Percentiles rank a stretch among this genome's conserved stretches.
phyloP scores from a whole-genome alignment of 2,888 invertebrate species.

The Itoplectis maculator region DNA sequence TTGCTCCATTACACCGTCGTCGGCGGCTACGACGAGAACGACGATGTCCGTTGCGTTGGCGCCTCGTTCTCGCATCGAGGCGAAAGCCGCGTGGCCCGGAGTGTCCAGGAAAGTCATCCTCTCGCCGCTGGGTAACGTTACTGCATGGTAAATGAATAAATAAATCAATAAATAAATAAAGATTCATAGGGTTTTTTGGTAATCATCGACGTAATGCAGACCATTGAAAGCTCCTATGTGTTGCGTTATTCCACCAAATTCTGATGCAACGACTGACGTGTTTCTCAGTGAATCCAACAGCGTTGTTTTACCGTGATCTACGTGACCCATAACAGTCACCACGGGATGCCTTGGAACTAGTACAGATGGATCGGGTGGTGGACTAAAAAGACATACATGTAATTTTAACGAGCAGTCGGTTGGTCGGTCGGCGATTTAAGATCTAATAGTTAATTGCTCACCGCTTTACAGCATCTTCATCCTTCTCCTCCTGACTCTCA shows the following conservation, averaged over 20 bases:
- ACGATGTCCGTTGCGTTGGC: slow-evolving; percentile 97
- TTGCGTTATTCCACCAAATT: slow-evolving; percentile 99
- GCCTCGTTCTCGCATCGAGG: slow-evolving; percentile 97
- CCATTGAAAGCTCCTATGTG: slow-evolving; percentile 99
- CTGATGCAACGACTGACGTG: slow-evolving; percentile 94
- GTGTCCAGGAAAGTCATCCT: slow-evolving; percentile 98
- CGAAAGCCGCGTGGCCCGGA: slow-evolving; percentile 99
- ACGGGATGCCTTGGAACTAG: slow-evolving; percentile 94
- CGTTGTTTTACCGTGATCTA: slow-evolving; percentile 99
- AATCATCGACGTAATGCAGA: slow-evolving; percentile 70
- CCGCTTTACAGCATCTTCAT: slow-evolving; percentile 77
- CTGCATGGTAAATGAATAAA: slow-evolving; percentile 82
- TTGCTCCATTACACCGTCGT: slow-evolving; percentile 99
- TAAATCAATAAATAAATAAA: background rate
- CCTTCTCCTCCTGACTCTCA: slow-evolving; percentile 81
- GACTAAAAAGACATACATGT: slow-evolving; percentile 78
- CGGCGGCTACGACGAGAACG: slow-evolving; percentile 98
- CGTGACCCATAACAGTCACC: slow-evolving; percentile 99
- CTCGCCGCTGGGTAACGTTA: slow-evolving; percentile 89
- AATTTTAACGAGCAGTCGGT: no score
- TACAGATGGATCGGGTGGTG: slow-evolving; percentile 88
- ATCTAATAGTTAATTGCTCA: slow-evolving; percentile 58
- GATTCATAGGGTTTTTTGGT: background rate
- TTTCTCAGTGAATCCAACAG: slow-evolving; percentile 95
- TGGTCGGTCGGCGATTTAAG: no score